Conservation (phyloP, 2,113 vertebrate species). For the Cynocephalus volans region DNA sequence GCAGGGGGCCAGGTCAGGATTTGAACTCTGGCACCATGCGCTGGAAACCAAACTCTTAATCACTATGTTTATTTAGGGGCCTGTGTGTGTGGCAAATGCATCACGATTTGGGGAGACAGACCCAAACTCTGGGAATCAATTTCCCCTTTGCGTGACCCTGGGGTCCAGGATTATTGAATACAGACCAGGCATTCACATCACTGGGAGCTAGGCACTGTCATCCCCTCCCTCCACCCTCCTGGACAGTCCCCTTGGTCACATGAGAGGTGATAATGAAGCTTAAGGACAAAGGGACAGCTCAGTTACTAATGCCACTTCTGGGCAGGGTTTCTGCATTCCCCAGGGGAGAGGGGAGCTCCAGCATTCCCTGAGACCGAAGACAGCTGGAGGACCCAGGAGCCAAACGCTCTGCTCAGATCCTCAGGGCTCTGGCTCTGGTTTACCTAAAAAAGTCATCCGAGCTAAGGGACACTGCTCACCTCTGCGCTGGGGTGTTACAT, state of each 20-base stretch:
- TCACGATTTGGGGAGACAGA: background rate
- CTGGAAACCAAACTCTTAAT: background rate
- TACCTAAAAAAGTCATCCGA: background rate
- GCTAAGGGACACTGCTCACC: background rate
- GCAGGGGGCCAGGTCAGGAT: background rate
- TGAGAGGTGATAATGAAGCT: background rate
- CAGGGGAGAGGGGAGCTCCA: background rate
- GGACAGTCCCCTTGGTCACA: background rate
- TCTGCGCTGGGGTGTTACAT: background rate
- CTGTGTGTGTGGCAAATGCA: background rate
- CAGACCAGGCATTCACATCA: background rate
- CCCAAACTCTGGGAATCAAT: background rate
- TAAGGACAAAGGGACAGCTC: constrained; percentile 24
- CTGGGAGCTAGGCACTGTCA: background rate
- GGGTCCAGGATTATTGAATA: no score
- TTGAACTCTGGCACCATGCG: background rate
- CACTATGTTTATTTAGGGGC: background rate
- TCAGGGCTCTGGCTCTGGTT: background rate
- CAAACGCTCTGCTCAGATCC: background rate
- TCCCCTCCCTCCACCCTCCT: background rate
- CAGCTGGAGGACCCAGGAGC: background rate
- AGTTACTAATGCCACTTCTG: constrained; percentile 60
- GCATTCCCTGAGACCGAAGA: background rate
- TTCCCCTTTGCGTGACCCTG: background rate
- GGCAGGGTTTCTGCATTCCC: constrained; percentile 26